Evolutionary conservation across 2,797 vertebrate genomes (phyloP), one percentile per base, ranked within the genome.

Genomic region (Epinephelus coioides): DNA sequence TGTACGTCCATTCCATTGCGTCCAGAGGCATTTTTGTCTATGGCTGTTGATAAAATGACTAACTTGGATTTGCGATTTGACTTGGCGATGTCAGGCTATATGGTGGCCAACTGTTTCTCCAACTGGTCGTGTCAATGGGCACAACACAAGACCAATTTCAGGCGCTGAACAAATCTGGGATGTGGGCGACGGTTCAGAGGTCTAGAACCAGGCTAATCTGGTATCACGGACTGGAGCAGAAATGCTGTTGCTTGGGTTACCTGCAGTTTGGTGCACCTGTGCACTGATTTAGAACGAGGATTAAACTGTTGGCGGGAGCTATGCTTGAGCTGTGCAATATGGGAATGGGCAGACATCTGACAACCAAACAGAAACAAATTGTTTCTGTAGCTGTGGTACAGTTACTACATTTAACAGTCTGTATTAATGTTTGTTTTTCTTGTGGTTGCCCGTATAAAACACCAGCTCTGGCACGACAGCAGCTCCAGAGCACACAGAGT

Each of bases 161-260:
- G 53, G 44, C 47, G 49, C 46, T 54, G 54, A 59, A 64, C 73
- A 46, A 69, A 71, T 53, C 53, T 38, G 56, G 68, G 65, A 78
- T 23, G 50, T 76, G 38, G 50, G 43, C 53, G 53, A 62, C 8
- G 71, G 71, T 76, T 68, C 74, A 66, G n/a, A 68, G 70, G 70
- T 73, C 76, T 72, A 67, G 56, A 84, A 64, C 68, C 51, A 25
- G 43, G 53, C 63, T 70, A 64, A 83, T 81, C 77, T 73, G 51
- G 23, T 53, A 44, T 54, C 47, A 55, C 7, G 27, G 80, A 51
- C n/a, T 73, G 62, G 38, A 38, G 56, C 53, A 71, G 69, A 72
- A 56, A 34, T 34, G 30, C 30, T 34, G 34, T 23, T 86, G 81
- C 78, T 71, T 72, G 71, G 62, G 76, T 75, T 77, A 82, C 84